A percentile compares a stretch with the other conserved stretches of the same genome.
phyloP scores from a whole-genome alignment of 2,797 vertebrate genomes.

The Crocidura indochinensis region DNA sequence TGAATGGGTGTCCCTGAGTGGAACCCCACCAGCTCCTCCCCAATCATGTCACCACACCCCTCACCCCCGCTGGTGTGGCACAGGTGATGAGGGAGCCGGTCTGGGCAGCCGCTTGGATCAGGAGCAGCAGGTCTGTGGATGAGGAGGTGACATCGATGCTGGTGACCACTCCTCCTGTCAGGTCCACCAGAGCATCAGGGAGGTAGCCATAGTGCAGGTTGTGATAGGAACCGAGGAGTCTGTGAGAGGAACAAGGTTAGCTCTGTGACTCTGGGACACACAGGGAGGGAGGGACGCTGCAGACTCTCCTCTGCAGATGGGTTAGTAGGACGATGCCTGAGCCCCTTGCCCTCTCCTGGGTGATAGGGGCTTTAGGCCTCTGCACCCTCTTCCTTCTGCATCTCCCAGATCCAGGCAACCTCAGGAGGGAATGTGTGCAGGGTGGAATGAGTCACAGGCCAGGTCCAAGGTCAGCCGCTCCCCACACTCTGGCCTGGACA shows the following conservation, averaged over 20 bases:
- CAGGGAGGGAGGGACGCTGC: neutral
- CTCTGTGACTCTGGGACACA: neutral
- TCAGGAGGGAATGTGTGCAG: neutral
- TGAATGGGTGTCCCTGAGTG: too few relatives aligned
- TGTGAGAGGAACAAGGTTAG: conserved; percentile 73
- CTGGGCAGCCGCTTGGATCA: conserved; percentile 89
- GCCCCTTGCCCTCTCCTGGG: neutral
- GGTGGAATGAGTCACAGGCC: too few relatives aligned
- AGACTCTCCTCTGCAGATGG: neutral
- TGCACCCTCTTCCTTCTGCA: too few relatives aligned
- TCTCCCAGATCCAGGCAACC: accelerated
- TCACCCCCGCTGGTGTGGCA: conserved; percentile 90
- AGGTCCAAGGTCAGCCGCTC: neutral
- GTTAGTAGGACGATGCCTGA: too few relatives aligned
- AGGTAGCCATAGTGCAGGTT: conserved; percentile 92
- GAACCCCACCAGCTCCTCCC: too few relatives aligned
- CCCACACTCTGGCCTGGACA: too few relatives aligned
- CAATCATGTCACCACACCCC: conserved; percentile 2
- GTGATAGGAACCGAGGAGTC: conserved; percentile 94
- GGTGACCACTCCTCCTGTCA: conserved; percentile 94
- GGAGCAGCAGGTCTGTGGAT: conserved; percentile 87
- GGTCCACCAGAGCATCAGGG: conserved; percentile 94
- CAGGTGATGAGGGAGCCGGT: conserved; percentile 92
- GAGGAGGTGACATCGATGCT: conserved; percentile 84
- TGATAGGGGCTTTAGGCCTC: too few relatives aligned